A percentile compares a stretch with the other conserved stretches of the same genome.
phyloP scores from a whole-genome alignment of 2,888 invertebrate species.

The Lochmaea capreae region DNA sequence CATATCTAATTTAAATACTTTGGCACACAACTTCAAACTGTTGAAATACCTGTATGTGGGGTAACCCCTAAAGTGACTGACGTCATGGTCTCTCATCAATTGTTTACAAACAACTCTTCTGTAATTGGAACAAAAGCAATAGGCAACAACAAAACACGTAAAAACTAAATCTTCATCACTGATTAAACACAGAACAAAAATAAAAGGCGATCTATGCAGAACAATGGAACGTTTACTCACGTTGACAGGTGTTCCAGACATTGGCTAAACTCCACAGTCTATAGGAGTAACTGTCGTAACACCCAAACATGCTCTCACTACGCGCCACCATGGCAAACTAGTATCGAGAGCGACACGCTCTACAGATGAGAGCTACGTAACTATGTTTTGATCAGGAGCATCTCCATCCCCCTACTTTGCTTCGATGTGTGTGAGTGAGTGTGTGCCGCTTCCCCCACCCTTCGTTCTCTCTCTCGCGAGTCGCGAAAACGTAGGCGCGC shows the following conservation, averaged over 20 bases:
- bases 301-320: constrained; percentile 81
- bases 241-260: constrained; percentile 81
- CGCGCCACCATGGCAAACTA: constrained; percentile 87
- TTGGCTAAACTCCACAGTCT: constrained; percentile 82
- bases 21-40: constrained; percentile 28
- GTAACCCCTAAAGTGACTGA: constrained; percentile 43
- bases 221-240: constrained; percentile 69
- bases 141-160: constrained; percentile 39
- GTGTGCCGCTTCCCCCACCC: constrained; percentile 23
- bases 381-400: constrained; percentile 52
- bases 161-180: constrained; percentile 41
- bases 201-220: constrained; percentile 36
- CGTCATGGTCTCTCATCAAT: constrained; percentile 42
- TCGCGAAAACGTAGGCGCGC: constrained; percentile 43
- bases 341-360: constrained; percentile 57
- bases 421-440: constrained; percentile 32
- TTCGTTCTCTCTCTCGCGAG: constrained; percentile 35
- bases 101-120: constrained; percentile 38
- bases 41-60: constrained; percentile 46
- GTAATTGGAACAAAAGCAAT: constrained; percentile 20
- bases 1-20: not conserved
- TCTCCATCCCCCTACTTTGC: constrained; percentile 49
- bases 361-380: constrained; percentile 48
- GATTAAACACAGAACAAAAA: constrained; percentile 40
- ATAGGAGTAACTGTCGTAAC: constrained; percentile 82